Base-by-base conservation (phyloP, 2,888 invertebrate genomes). In the Pseudococcus longispinus region DNA sequence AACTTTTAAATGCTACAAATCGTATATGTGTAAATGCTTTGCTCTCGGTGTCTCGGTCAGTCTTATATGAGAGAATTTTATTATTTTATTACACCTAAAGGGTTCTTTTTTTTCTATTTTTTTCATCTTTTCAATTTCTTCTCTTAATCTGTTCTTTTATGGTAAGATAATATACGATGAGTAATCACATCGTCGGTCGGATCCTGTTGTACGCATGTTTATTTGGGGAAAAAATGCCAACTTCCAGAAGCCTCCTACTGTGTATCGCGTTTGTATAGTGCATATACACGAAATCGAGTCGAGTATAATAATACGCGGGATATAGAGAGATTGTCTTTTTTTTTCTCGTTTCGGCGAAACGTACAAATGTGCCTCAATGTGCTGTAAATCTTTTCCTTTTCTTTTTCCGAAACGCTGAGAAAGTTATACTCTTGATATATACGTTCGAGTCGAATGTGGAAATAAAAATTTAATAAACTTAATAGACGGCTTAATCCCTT, bases 401-500 rank as follows among this genome's bases (percentile, higher is more conserved):
- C 23, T 23, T 23, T 23, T 23, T 8, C 23, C 23, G 15, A 51
- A 9, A 70, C 70, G 70, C 26, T 29, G 65, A 65, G 26, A 65
- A 65, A 23, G 23, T 65, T 65, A 65, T 65, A 65, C 29, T 8
- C n/a, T n/a, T n/a, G n/a, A n/a, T n/a, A n/a, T n/a, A n/a, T n/a
- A n/a, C n/a, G n/a, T n/a, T n/a, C n/a, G n/a, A n/a, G n/a, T n/a
- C 15, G 70, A 0, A 32, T 5, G 29, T 11, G 29, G 65, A 70
- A 23, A 70, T 70, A 70, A 70, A 70, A 70, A 70, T 70, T 70
- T 70, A 70, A 70, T 70, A 70, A 70, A 70, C 70, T 29, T 70
- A 70, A 70, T 70, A 70, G 70, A 70, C 70, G 70, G 70, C 70
- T 70, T 70, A 70, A 70, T 70, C 70, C 70, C 29, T 70, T 70